Conservation (phyloP, 2,797 vertebrate species). For the Tinamus major region DNA sequence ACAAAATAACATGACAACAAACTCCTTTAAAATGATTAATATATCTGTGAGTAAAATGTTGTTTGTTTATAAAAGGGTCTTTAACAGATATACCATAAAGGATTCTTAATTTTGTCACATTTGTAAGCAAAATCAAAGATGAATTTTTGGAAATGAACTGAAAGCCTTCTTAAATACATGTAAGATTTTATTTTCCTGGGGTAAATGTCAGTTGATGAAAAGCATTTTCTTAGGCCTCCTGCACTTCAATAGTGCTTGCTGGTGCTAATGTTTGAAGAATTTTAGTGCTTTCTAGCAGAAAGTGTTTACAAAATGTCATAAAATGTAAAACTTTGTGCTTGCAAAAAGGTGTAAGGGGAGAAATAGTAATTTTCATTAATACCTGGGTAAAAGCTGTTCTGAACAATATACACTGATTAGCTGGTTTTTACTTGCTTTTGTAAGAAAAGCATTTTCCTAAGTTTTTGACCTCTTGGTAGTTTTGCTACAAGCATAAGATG, state of each 20-base stretch:
- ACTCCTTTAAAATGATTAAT: neutral
- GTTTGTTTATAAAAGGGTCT: neutral
- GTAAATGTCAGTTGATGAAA: conserved; percentile 37
- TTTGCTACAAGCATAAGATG: conserved; percentile 12
- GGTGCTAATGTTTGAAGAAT: neutral
- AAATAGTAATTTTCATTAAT: conserved; percentile 31
- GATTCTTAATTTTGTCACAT: conserved; percentile 21
- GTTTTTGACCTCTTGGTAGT: conserved; percentile 37
- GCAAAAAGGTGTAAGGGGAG: neutral
- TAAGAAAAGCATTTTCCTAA: neutral
- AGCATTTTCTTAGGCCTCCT: conserved; percentile 26
- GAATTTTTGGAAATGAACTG: neutral
- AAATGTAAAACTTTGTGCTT: conserved; percentile 24
- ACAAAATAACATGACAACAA: neutral
- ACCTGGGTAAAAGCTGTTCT: neutral
- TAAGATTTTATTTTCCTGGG: conserved; percentile 24
- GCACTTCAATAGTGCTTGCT: conserved; percentile 28
- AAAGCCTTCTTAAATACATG: neutral
- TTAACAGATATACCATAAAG: conserved; percentile 12
- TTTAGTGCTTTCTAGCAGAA: conserved; percentile 34
- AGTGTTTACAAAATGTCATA: conserved; percentile 33
- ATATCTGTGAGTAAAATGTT: neutral
- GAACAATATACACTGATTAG: conserved; percentile 32
- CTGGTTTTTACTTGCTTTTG: neutral
- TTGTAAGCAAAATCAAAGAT: conserved; percentile 8